Conservation (phyloP, 2,797 vertebrate species). For the Lutjanus campechanus region DNA sequence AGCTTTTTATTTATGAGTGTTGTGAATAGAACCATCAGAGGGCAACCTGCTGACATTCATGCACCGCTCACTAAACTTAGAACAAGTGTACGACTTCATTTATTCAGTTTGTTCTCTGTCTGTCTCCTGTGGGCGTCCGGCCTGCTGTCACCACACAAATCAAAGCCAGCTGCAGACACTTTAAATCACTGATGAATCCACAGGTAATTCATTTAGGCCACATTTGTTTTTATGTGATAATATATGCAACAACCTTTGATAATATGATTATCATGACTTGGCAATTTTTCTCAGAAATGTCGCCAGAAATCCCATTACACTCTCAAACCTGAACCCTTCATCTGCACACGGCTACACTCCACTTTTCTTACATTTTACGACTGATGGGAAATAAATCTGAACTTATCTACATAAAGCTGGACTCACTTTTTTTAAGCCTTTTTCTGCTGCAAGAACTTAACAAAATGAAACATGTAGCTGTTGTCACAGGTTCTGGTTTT, state of each 20-base stretch:
- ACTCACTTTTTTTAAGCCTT: not conserved
- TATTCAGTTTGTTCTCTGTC: not conserved
- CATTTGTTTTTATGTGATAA: not conserved
- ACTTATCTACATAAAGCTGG: too few species aligned
- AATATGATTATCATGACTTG: not conserved
- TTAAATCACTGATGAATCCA: not conserved
- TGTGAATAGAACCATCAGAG: not conserved
- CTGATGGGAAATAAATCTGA: too few species aligned
- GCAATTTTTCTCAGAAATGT: too few species aligned
- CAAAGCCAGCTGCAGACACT: not conserved
- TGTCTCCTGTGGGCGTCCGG: not conserved
- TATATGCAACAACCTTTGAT: not conserved
- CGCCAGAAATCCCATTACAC: too few species aligned
- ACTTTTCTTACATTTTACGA: too few species aligned
- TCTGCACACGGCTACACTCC: too few species aligned
- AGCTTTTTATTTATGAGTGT: not conserved
- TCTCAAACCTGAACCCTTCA: too few species aligned
- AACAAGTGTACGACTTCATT: too few species aligned
- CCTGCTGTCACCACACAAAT: not conserved
- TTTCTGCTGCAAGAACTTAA: not conserved
- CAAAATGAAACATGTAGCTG: too few species aligned
- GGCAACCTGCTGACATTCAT: conserved; percentile 4
- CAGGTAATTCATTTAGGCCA: not conserved
- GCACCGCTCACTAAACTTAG: not conserved
- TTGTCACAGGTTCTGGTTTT: too few species aligned